Evolutionary conservation across 2,113 vertebrate genomes (phyloP).

Genomic region (Morphnarchus princeps): DNA sequence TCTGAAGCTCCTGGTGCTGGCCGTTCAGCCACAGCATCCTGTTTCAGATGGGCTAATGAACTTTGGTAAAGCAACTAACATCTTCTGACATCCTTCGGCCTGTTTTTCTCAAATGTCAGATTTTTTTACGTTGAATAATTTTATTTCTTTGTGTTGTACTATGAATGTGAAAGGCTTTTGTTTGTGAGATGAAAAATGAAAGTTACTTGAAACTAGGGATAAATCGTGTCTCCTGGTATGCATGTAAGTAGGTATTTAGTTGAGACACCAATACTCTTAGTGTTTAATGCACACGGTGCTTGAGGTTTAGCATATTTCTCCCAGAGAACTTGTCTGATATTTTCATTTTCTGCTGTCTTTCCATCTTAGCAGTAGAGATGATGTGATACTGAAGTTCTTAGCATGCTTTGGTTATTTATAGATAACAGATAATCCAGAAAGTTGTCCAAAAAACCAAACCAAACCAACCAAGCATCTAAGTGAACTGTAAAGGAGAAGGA

Average conservation of each 20-base stretch:
- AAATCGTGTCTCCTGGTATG: background rate
- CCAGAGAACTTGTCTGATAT: background rate
- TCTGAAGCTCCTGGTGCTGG: background rate
- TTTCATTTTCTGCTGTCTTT: background rate
- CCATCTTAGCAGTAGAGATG: background rate
- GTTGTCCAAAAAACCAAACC: background rate
- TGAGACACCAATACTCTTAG: background rate
- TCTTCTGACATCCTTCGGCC: background rate
- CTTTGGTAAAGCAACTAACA: background rate
- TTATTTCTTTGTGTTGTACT: background rate
- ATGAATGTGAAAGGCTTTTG: background rate
- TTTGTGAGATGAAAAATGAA: background rate
- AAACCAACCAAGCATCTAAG: background rate
- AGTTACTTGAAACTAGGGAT: background rate
- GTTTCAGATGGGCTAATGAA: background rate
- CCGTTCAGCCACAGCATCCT: background rate
- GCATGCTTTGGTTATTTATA: background rate
- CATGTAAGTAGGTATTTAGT: background rate
- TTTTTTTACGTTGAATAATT: background rate
- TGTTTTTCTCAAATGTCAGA: background rate
- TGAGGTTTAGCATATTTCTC: background rate
- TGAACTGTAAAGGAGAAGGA: background rate
- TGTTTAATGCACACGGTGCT: background rate
- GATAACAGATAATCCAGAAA: background rate
- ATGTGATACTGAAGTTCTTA: background rate